Percentiles rank a stretch among this genome's conserved stretches.
Evolutionary conservation across 1,140 invertebrate species (phyloP).

Genomic region (Pseudomyrmex dendroicus): DNA sequence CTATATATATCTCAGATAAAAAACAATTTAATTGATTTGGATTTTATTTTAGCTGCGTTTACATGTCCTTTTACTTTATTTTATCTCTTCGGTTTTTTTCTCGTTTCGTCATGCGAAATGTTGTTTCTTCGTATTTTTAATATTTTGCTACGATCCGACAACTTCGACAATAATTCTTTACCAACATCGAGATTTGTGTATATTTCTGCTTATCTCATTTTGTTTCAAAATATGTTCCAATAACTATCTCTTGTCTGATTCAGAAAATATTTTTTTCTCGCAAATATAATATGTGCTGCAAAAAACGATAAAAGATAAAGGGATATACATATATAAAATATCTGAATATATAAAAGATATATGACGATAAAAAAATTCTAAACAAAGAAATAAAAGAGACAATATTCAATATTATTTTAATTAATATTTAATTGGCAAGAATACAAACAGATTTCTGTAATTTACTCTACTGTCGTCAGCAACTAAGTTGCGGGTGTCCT

Average conservation of each 20-base stretch:
- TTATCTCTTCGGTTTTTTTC: slow-evolving; percentile 15
- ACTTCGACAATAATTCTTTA: slow-evolving; percentile 24
- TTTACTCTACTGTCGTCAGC: neutral
- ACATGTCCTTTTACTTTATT: slow-evolving; percentile 50
- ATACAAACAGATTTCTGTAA: neutral
- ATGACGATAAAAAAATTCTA: too few species aligned
- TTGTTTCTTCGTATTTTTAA: slow-evolving; percentile 37
- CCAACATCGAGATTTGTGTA: slow-evolving; percentile 1
- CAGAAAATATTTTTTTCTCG: neutral
- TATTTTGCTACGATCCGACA: slow-evolving; percentile 39
- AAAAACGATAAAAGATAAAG: neutral
- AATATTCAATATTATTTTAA: neutral
- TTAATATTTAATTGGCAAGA: neutral
- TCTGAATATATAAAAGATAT: too few species aligned
- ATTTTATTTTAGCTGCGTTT: slow-evolving; percentile 51
- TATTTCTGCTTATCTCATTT: neutral
- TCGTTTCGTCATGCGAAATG: slow-evolving; percentile 34
- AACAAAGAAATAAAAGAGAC: too few species aligned
- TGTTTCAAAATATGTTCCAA: neutral
- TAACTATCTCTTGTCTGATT: neutral
- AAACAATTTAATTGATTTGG: slow-evolving; percentile 37
- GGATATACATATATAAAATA: neutral
- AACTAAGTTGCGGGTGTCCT: slow-evolving; percentile 8
- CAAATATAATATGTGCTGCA: neutral
- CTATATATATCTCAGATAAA: slow-evolving; percentile 3